phyloP scores from a whole-genome alignment of 2,888 invertebrate species.

The Acanthosepion lycidas region DNA sequence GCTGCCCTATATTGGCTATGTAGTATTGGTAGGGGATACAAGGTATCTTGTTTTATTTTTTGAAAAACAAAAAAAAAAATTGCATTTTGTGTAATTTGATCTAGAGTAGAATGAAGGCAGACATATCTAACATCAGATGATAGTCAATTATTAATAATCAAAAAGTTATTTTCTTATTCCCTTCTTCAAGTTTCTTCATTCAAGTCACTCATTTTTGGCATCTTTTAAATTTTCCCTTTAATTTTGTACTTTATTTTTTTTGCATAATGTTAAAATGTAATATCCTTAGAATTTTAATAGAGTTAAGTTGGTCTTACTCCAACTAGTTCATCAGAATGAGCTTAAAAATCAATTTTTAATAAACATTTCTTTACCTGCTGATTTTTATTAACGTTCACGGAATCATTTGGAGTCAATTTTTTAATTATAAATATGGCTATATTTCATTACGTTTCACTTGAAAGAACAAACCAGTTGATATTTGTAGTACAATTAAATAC shows the following conservation, averaged over 20 bases:
- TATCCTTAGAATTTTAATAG: not conserved
- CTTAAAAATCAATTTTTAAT: not conserved
- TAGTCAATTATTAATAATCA: not conserved
- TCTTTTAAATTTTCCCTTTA: not conserved
- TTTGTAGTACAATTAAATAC: not conserved
- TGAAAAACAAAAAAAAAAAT: not conserved
- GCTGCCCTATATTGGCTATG: conserved; percentile 8
- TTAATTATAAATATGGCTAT: not conserved
- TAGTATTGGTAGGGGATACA: not conserved
- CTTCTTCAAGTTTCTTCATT: not conserved
- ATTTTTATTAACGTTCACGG: not conserved
- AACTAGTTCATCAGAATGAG: not conserved
- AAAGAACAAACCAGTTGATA: not conserved
- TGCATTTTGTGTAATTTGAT: not conserved
- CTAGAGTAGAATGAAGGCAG: not conserved
- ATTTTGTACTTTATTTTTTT: not conserved
- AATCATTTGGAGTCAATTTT: not conserved
- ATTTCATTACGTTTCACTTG: not conserved
- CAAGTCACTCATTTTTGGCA: not conserved
- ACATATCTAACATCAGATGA: not conserved
- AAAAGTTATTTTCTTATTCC: not conserved
- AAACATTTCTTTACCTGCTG: not conserved
- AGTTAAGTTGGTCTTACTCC: not conserved
- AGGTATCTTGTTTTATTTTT: not conserved
- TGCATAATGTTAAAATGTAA: not conserved